These are phyloP conservation scores for Solea solea DNA, from an alignment of 2,113 vertebrate species.

Conservation along the genomic window DNA sequence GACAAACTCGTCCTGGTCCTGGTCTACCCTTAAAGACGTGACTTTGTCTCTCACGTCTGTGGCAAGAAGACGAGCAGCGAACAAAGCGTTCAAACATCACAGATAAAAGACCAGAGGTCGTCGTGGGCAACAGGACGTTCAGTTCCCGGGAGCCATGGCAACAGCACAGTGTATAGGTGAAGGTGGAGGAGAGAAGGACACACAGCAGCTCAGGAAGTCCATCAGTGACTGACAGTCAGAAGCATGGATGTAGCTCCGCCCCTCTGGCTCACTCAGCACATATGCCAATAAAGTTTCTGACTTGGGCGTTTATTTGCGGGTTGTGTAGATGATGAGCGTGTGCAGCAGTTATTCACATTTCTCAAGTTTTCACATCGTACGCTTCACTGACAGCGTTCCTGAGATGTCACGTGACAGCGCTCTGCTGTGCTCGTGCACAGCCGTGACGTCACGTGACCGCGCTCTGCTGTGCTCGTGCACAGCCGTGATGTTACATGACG, in stretches of 20 bases:
- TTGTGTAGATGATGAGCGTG: neutral
- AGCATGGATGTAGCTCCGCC: neutral
- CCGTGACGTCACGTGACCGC: neutral
- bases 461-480: too few species aligned
- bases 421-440: too few species aligned
- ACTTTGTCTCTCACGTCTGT: slow-evolving; percentile 4
- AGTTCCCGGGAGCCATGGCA: slow-evolving; percentile 73
- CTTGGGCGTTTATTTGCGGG: neutral
- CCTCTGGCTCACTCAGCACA: neutral
- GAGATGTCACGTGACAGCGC: too few species aligned
- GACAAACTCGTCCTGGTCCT: neutral
- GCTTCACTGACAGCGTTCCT: too few species aligned
- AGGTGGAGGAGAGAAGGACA: slow-evolving; percentile 43
- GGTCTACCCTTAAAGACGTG: neutral
- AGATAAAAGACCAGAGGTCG: slow-evolving; percentile 56
- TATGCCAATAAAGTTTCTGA: too few species aligned
- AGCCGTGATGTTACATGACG: too few species aligned
- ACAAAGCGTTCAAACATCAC: slow-evolving; percentile 19
- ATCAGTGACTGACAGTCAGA: neutral
- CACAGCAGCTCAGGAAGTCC: neutral
- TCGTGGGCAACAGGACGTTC: slow-evolving; percentile 35
- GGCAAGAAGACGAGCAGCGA: slow-evolving; percentile 34
- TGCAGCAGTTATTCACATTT: too few species aligned
- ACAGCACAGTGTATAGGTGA: slow-evolving; percentile 66
- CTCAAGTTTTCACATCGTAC: too few species aligned